Conservation (phyloP, 2,888 invertebrate species). For the Drosophila melanocephala region DNA sequence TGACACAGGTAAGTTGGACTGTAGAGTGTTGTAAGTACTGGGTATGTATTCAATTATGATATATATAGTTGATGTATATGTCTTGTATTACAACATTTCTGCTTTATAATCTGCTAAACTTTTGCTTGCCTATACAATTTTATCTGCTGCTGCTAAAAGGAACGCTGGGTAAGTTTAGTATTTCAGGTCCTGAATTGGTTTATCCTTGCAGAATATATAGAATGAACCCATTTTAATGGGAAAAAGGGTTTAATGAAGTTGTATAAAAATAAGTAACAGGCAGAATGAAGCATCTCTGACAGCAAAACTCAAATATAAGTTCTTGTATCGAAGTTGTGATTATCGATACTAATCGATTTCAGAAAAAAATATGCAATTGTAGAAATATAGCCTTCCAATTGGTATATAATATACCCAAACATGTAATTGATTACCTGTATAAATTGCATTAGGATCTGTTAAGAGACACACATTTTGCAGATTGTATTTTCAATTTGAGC, state of each 20-base stretch:
- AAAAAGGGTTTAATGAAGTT: not conserved
- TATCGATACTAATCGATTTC: not conserved
- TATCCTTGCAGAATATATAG: not conserved
- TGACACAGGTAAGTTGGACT: conserved; percentile 90
- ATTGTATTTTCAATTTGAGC: not conserved
- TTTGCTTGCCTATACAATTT: conserved; percentile 10
- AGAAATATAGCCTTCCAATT: not conserved
- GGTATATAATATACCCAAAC: not conserved
- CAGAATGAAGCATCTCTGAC: no score
- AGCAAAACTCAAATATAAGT: no score
- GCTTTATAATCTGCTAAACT: conserved; percentile 21
- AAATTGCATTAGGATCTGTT: not conserved
- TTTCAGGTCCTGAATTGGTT: not conserved
- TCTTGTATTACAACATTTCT: not conserved
- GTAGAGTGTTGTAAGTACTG: not conserved
- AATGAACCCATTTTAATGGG: not conserved
- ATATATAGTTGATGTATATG: not conserved
- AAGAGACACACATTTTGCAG: not conserved
- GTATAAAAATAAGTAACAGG: not conserved
- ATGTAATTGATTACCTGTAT: not conserved
- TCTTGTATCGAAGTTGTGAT: no score
- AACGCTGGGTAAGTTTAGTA: conserved; percentile 85
- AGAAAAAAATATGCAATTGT: not conserved
- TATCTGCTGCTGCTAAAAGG: conserved; percentile 71
- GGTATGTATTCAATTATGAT: not conserved